Evolutionary conservation across 2,888 invertebrate genomes (phyloP), one percentile per base, ranked within the genome.

Genomic region (Seira sanloemensis): DNA sequence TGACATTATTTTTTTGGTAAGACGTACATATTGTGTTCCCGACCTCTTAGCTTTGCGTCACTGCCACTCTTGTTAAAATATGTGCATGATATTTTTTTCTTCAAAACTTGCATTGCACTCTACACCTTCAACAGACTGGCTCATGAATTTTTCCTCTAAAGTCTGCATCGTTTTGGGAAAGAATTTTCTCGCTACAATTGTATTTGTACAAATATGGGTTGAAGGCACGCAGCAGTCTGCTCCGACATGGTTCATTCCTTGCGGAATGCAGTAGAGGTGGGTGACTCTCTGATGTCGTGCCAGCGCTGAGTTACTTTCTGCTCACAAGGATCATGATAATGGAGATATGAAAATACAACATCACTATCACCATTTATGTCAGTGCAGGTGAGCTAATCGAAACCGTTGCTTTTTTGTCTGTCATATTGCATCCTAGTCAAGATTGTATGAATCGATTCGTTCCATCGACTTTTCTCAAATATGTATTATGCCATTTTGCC

Each of bases 361-460:
- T 37, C 50, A 50, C 50, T 50, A 50, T 50, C 50, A 12, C 50
- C 50, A 50, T 50, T 50, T 50, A 50, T 50, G 16, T 50, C 50
- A 50, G n/a, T 50, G n/a, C 50, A 50, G 50, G 16, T 50, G 50
- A 50, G 50, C 50, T 50, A 50, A 50, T 50, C 50, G 50, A 50
- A n/a, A n/a, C 50, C 50, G 50, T 50, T 50, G 50, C 16, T 37
- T 16, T n/a, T 50, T 50, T 50, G 50, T 50, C 50, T 50, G 50
- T 18, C 50, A 50, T 18, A 50, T 37, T 37, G 37, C 50, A 50
- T 50, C 50, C 50, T 50, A 50, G 12, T 2, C 4, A 12, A 12
- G 2, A 50, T 12, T 16, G 16, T 50, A 18, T 7, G 5, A 50
- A 7, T 37, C 37, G 37, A 37, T 37, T 37, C 37, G 12, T 37